phyloP scores from a whole-genome alignment of 2,797 vertebrate species.

The Onychomys arenicola region DNA sequence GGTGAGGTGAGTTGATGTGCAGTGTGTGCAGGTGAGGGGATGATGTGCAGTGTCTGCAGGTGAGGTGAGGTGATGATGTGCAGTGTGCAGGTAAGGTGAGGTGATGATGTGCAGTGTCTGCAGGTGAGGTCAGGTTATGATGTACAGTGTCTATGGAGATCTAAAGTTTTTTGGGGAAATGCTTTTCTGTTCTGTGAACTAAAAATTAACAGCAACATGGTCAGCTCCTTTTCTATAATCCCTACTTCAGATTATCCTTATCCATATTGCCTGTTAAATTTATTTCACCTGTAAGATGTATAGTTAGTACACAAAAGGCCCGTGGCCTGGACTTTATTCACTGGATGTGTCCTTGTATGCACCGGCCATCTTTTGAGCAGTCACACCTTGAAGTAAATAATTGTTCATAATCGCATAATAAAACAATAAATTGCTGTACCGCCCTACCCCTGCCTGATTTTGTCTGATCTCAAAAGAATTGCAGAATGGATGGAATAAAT shows the following conservation, averaged over 20 bases:
- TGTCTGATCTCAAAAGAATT: background rate
- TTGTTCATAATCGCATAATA: background rate
- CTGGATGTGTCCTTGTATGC: background rate
- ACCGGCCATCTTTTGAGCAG: background rate
- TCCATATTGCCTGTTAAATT: background rate
- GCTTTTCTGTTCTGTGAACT: background rate
- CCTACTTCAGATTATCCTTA: background rate
- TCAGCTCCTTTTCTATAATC: background rate
- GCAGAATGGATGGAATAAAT: background rate
- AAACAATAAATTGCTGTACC: background rate
- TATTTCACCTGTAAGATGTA: background rate
- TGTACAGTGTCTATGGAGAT: too few species aligned
- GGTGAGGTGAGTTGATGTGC: background rate
- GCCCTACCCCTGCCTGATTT: background rate
- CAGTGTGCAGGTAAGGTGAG: background rate
- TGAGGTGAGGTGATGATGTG: background rate
- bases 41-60: too few species aligned
- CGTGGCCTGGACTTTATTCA: background rate
- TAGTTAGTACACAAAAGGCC: background rate
- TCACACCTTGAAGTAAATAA: slow-evolving; percentile 21
- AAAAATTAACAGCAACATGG: background rate
- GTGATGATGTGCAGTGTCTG: background rate
- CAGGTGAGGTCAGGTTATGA: too few species aligned
- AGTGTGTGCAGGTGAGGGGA: too few species aligned
- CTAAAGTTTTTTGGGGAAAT: background rate